Evolutionary conservation across 2,797 vertebrate species (phyloP), one percentile per base, ranked within the genome.

Genomic region (Hippocampus kuda): DNA sequence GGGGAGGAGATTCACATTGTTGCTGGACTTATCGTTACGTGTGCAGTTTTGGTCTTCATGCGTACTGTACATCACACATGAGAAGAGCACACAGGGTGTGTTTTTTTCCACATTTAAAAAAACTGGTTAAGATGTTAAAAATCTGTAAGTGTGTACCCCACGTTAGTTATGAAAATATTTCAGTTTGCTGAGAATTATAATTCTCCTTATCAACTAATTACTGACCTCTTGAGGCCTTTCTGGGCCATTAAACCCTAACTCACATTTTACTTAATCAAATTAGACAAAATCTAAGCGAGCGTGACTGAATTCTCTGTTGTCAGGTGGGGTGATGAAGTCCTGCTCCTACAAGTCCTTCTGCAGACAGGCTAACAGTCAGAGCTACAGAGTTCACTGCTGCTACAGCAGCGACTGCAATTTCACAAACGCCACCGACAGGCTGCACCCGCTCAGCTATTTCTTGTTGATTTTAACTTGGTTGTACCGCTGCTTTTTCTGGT

Each of bases 281-380:
- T 34, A 34, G 57, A 60, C 3, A 10, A 24, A 56, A 56, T 10
- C 9, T 61, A 18, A 61, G 30, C 10, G 3, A 61, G 27, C 18
- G 59, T 30, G 13, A 34, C 24, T 1, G 42, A 48, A 44, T 44
- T 65, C 4, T 65, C 12, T 65, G 4, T 44, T 65, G 42, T 48
- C 77, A 92, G 94, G 90, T 80, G 94, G 94, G 0, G 88, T 95
- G 66, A 94, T 94, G 91, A 96, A 96, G 88, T 93, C 94, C 1
- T 95, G 94, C 78, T 94, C 93, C 15, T 95, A 93, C 89, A 91
- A 88, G 84, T 93, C 94, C 24, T 95, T 95, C 85, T 96, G 94
- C 61, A 94, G 92, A 81, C 92, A 93, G 77, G 93, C 93, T 0
- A 84, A 85, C 89, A 91, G 91, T 71, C 94, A 93, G 51, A 91